phyloP scores from a whole-genome alignment of 2,113 vertebrate genomes.

The Ameiurus melas region DNA sequence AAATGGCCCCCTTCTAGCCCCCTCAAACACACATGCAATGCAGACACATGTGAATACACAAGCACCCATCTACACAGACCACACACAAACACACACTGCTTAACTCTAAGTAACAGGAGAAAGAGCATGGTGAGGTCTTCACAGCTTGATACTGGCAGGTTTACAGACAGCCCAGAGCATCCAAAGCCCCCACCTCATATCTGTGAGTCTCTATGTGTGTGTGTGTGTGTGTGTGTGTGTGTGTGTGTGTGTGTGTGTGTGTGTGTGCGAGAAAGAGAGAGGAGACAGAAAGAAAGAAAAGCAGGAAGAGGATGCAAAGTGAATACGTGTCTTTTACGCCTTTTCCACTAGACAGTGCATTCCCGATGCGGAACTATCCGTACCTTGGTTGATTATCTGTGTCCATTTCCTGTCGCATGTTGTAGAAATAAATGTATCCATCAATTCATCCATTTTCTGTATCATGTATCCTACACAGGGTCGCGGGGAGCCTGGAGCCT shows the following conservation, averaged over 20 bases:
- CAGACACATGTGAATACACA: slow-evolving; percentile 14
- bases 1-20: slow-evolving; percentile 1
- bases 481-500: too few species aligned
- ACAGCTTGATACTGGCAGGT: slow-evolving; percentile 20
- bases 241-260: too few species aligned
- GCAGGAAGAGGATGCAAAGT: background rate
- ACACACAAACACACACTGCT: slow-evolving; percentile 3
- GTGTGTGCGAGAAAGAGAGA: background rate
- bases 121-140: slow-evolving; percentile 7
- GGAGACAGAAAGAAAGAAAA: background rate
- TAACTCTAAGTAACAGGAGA: background rate
- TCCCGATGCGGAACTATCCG: background rate
- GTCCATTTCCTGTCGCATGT: background rate
- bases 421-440: background rate
- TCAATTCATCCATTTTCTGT: too few species aligned
- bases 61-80: slow-evolving; percentile 3
- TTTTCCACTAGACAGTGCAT: background rate
- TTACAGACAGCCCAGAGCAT: slow-evolving; percentile 29
- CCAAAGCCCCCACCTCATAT: background rate
- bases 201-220: background rate
- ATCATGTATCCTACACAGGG: too few species aligned
- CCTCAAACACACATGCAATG: slow-evolving; percentile 8
- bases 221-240: too few species aligned
- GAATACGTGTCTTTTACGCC: background rate
- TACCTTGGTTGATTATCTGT: background rate